Evolutionary conservation across 2,888 invertebrate species (phyloP).

Genomic region (Pherbina coryleti): DNA sequence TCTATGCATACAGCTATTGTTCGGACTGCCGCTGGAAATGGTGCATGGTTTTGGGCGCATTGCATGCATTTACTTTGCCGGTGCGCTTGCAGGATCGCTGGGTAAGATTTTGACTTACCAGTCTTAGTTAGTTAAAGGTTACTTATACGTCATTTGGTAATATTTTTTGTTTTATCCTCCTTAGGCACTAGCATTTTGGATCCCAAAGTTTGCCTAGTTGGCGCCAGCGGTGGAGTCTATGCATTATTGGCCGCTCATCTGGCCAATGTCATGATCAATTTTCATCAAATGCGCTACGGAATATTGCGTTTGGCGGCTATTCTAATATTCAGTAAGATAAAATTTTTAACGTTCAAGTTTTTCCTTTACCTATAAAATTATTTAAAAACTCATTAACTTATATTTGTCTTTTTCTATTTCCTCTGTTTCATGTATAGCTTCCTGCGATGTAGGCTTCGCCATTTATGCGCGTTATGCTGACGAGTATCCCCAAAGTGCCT

Average conservation of each 20-base stretch:
- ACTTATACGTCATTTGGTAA: conserved; percentile 41
- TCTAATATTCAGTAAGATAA: conserved; percentile 85
- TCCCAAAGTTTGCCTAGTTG: conserved; percentile 93
- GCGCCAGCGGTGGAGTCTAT: conserved; percentile 98
- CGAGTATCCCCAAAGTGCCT: conserved; percentile 73
- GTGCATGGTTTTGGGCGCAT: conserved; percentile 94
- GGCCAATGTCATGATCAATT: conserved; percentile 94
- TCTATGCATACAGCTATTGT: conserved; percentile 91
- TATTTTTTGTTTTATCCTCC: conserved; percentile 27
- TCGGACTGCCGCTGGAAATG: conserved; percentile 96
- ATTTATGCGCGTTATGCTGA: conserved; percentile 92
- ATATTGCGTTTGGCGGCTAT: conserved; percentile 90
- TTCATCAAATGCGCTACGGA: conserved; percentile 96
- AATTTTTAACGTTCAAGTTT: neutral
- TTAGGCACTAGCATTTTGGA: conserved; percentile 91
- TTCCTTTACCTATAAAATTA: neutral
- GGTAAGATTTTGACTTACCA: conserved; percentile 50
- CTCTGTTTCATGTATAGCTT: conserved; percentile 71
- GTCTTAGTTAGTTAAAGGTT: conserved; percentile 10
- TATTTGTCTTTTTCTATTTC: conserved; percentile 34
- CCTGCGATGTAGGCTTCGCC: conserved; percentile 95
- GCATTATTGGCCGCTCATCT: conserved; percentile 95
- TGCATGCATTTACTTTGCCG: conserved; percentile 91
- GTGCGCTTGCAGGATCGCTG: conserved; percentile 87
- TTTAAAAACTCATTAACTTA: neutral